These are phyloP conservation scores for Aplysina aerophoba DNA, from an alignment of 37 sponge, comb jelly and placozoan species.

Conservation along the genomic window DNA sequence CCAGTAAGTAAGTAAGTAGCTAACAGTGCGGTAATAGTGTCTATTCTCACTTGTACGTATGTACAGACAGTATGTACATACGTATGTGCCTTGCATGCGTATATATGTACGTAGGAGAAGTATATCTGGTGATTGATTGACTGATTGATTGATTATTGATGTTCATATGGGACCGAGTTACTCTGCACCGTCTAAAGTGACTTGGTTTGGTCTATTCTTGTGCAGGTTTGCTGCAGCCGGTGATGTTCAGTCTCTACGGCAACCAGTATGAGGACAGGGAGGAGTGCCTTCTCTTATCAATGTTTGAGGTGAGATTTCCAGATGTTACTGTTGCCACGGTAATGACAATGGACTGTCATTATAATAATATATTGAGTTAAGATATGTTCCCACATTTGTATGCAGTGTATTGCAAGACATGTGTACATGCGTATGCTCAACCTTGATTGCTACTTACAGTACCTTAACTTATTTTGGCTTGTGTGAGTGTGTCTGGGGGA, in stretches of 20 bases:
- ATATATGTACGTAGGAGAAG: not conserved
- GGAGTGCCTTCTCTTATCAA: slow-evolving; percentile 82
- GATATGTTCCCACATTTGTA: not conserved
- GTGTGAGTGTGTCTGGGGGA: no score
- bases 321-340: not conserved
- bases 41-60: not conserved
- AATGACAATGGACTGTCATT: not conserved
- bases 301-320: slow-evolving; percentile 79
- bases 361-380: not conserved
- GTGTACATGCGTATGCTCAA: not conserved
- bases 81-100: not conserved
- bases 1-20: no score
- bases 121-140: no score
- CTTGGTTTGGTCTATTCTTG: not conserved
- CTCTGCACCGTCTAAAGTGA: no score
- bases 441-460: no score
- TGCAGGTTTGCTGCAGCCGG: slow-evolving; percentile 77
- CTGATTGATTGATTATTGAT: no score
- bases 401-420: no score
- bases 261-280: slow-evolving; percentile 94
- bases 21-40: not conserved
- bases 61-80: slow-evolving; percentile 1
- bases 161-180: no score
- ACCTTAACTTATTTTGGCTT: no score
- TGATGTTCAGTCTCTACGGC: slow-evolving; percentile 93